These are phyloP conservation scores for Petrocephalus sullivani DNA, from an alignment of 2,797 vertebrate species.

Conservation along the genomic window DNA sequence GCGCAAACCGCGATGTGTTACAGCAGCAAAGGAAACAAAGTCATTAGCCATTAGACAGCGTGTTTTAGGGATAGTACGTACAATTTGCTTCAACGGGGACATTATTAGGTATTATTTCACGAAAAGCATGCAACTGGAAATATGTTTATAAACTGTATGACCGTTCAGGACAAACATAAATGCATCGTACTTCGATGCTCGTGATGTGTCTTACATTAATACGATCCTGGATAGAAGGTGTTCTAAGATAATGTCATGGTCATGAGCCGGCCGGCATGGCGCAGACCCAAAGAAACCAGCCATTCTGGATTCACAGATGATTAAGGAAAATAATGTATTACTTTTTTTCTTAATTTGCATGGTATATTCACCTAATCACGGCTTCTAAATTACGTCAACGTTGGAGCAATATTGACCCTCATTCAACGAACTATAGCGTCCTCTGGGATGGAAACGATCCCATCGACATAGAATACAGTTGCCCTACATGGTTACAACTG, in stretches of 20 bases:
- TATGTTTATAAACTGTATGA: background rate
- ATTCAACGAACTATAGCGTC: background rate
- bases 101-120: background rate
- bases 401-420: background rate
- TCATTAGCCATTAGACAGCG: background rate
- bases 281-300: background rate
- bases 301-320: background rate
- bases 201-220: background rate
- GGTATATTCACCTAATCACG: background rate
- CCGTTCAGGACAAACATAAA: background rate
- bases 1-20: conserved; percentile 24
- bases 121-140: background rate
- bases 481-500: background rate
- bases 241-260: background rate
- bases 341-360: background rate
- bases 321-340: background rate
- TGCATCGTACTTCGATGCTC: background rate
- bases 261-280: background rate
- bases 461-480: background rate
- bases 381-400: background rate
- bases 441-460: background rate
- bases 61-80: background rate
- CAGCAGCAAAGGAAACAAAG: conserved; percentile 16
- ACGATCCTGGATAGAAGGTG: background rate
- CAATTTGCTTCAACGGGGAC: background rate